A percentile compares a stretch with the other conserved stretches of the same genome.
Conservation (phyloP, 2,113 vertebrate genomes). For the Holacanthus passer region DNA sequence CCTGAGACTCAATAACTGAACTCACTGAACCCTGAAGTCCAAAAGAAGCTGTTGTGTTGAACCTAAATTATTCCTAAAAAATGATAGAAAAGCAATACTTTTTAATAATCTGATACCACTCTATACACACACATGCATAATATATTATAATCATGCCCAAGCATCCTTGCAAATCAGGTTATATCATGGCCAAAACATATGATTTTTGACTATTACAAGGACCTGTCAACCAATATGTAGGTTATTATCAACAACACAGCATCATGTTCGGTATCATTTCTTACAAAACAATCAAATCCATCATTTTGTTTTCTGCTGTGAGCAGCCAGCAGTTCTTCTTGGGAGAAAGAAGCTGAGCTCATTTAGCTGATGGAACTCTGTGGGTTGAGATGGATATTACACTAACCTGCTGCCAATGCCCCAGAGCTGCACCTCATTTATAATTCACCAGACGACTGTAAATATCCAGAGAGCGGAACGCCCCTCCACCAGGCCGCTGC, state of each 20-base stretch:
- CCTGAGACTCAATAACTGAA: too few relatives aligned
- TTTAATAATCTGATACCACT: background rate
- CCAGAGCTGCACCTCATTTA: constrained; percentile 54
- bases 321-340: background rate
- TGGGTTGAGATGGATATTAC: constrained; percentile 19
- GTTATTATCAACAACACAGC: background rate
- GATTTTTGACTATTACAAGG: background rate
- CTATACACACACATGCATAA: background rate
- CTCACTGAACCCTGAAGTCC: background rate
- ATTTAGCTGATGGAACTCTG: constrained; percentile 49
- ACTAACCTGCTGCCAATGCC: constrained; percentile 41
- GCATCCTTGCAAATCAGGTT: background rate
- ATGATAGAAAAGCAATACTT: background rate
- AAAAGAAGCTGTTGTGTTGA: background rate
- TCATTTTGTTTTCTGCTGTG: constrained; percentile 22
- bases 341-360: constrained; percentile 20
- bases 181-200: background rate
- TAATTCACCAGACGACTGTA: constrained; percentile 63
- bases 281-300: background rate
- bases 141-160: background rate
- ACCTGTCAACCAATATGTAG: background rate
- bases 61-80: background rate
- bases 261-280: background rate
- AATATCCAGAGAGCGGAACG: constrained; percentile 28
- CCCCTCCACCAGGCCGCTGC: constrained; percentile 12